A percentile compares a stretch with the other conserved stretches of the same genome.
Conservation (phyloP, 2,797 vertebrate species). For the Manis javanica region DNA sequence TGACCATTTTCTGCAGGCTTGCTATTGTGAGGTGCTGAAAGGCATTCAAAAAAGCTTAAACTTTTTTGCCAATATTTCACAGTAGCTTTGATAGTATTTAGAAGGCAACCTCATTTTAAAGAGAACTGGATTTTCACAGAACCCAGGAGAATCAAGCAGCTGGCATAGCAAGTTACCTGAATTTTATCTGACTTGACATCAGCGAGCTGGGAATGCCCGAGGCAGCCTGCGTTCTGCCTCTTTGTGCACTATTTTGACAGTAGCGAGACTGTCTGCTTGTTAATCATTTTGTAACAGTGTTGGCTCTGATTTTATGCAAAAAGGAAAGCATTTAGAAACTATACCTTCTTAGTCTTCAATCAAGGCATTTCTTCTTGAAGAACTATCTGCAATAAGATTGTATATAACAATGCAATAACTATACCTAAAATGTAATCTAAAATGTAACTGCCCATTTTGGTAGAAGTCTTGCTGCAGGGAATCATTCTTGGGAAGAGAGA, state of each 20-base stretch:
- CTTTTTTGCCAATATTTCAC: conserved; percentile 44
- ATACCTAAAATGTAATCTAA: not conserved
- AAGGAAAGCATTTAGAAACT: conserved; percentile 65
- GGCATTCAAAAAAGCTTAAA: conserved; percentile 43
- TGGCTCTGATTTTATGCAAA: conserved; percentile 65
- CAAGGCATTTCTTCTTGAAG: conserved; percentile 38
- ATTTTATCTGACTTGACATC: conserved; percentile 81
- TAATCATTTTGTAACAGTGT: conserved; percentile 73
- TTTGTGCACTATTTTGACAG: conserved; percentile 72
- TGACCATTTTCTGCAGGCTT: conserved; percentile 34
- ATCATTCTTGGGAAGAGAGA: not conserved
- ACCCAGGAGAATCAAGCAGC: conserved; percentile 74
- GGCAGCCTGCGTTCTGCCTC: conserved; percentile 61
- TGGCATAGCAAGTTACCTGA: conserved; percentile 76
- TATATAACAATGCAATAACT: not conserved
- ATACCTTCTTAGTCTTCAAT: conserved; percentile 51
- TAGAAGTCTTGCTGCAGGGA: not conserved
- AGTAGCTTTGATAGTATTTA: conserved; percentile 70
- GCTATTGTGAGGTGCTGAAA: not conserved
- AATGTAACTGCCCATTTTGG: not conserved
- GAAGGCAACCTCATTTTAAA: conserved; percentile 72
- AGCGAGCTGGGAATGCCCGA: conserved; percentile 64
- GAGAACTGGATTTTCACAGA: conserved; percentile 59
- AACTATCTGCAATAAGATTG: not conserved
- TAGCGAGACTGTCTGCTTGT: conserved; percentile 38